Base-by-base conservation (phyloP, 2,888 invertebrate genomes). In the Tetranychus truncatus region DNA sequence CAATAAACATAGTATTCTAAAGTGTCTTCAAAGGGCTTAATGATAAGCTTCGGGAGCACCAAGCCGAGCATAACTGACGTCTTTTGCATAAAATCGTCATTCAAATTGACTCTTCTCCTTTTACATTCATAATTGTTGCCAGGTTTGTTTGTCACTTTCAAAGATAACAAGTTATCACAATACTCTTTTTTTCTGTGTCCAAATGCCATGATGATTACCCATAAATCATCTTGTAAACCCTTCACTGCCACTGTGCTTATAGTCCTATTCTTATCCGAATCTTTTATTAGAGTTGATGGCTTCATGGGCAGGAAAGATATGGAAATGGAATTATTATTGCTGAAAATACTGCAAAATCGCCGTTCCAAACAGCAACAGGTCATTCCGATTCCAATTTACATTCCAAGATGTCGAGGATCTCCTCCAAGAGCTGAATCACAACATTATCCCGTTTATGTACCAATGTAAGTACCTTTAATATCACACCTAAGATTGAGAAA, bases 311-410 rank as follows among this genome's bases (percentile, higher is more conserved):
- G 34, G 20, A n/a, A 21, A 20, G 69, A 24, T 20, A 9, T 69
- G 20, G 69, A 69, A 24, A 69, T 69, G 69, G 69, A 69, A 21
- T 11, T 69, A 24, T 24, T 69, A 11, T 24, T 69, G 1, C 69
- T 69, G 18, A 69, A 69, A 69, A 11, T 69, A 11, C 11, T 69
- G 11, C 69, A 69, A 69, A 69, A 69, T 69, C 69, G 69, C 11
- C 34, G 21, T 5, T 11, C 18, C 18, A 69, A 69, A 21, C 20
- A 69, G 20, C 69, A 69, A 24, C 20, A 24, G 34, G 21, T 24
- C 21, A 69, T 69, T 69, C 69, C 69, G 8, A 69, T 69, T 69
- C 69, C 69, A 69, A 69, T 69, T 24, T 69, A 69, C 20, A 24
- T 69, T 7, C 69, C 69, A 24, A 20, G 69, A 69, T 20, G 21